Base-by-base conservation (phyloP, 2,797 vertebrate genomes). In the Bradypodion ventrale region DNA sequence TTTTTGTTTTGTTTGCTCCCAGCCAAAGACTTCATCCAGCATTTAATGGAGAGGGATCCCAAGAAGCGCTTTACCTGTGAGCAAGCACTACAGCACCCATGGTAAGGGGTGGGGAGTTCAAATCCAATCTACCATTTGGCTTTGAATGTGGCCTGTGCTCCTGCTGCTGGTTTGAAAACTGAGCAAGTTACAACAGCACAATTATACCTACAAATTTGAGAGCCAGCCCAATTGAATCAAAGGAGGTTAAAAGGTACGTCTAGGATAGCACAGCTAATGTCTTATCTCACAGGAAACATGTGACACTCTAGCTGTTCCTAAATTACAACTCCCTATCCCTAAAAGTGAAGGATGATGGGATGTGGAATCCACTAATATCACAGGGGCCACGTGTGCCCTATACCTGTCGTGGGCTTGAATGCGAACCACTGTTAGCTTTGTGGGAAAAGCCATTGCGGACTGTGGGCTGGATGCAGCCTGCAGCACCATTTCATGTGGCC, bases 11-110 rank as follows among this genome's bases (percentile, higher is more conserved):
- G 66, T 91, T 80, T 88, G 63, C 78, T 75, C 81, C 89, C 75
- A 99, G 98, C 98, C 82, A 99, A 99, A 96, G 98, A 99, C 90
- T 99, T 99, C 85, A 99, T 99, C 76, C 94, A 95, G 91, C 97
- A 98, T 92, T 95, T 99, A 92, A 99, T 99, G 98, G 97, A 98
- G 92, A 99, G 98, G 92, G 98, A 99, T 81, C 96, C 97, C 0
- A 89, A 89, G 85, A 93, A 92, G 77, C 97, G 98, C 76, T 98
- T 97, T 95, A 99, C 98, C 35, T 99, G 98, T 56, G 98, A 99
- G 3, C 98, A 98, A 94, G 98, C 98, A 56, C 96, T 99, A 91
- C 97, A 98, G 94, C 98, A 99, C 91, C 98, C 98, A 35, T 99
- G 98, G 98, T 99, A 95, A 95, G 94, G 65, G 32, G 60, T n/a